Percentiles rank a stretch among this genome's conserved stretches.
Evolutionary conservation across 2,888 invertebrate genomes (phyloP).

Genomic region (Rhingia rostrata): DNA sequence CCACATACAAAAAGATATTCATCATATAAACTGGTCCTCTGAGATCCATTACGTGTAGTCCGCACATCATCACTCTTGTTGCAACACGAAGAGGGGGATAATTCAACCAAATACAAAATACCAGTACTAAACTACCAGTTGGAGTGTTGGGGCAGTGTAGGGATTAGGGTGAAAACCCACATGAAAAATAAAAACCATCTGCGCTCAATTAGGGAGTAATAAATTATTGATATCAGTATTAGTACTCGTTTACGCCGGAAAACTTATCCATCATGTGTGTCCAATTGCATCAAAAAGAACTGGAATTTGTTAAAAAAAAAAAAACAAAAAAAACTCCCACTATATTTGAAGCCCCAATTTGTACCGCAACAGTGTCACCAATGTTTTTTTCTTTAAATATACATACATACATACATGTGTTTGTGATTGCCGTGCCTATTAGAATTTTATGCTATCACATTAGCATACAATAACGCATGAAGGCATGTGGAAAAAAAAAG

Average conservation of each 20-base stretch:
- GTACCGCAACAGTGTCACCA: not conserved
- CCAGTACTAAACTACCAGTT: slow-evolving; percentile 10
- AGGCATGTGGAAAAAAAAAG: not conserved
- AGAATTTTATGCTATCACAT: slow-evolving; percentile 37
- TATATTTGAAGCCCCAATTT: not conserved
- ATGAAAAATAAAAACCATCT: slow-evolving; percentile 64
- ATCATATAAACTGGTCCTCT: slow-evolving; percentile 66
- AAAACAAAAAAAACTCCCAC: slow-evolving; percentile 21
- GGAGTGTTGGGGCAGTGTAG: slow-evolving; percentile 38
- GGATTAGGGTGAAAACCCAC: slow-evolving; percentile 51
- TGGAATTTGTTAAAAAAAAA: slow-evolving; percentile 37
- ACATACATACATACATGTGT: not conserved
- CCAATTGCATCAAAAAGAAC: slow-evolving; percentile 36
- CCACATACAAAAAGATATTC: slow-evolving; percentile 41
- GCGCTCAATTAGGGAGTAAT: slow-evolving; percentile 66
- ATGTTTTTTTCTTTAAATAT: too few relatives aligned
- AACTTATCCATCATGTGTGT: slow-evolving; percentile 50
- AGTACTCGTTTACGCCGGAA: slow-evolving; percentile 17
- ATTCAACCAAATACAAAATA: slow-evolving; percentile 47
- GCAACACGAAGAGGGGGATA: slow-evolving; percentile 65
- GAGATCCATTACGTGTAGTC: slow-evolving; percentile 64
- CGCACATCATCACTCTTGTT: slow-evolving; percentile 71
- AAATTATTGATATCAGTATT: slow-evolving; percentile 65
- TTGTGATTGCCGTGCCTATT: slow-evolving; percentile 3
- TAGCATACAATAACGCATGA: slow-evolving; percentile 31